Percentiles rank a stretch among this genome's conserved stretches.
These are phyloP conservation scores for Autographa gamma DNA, from an alignment of 2,888 invertebrate genomes.

Conservation along the genomic window DNA sequence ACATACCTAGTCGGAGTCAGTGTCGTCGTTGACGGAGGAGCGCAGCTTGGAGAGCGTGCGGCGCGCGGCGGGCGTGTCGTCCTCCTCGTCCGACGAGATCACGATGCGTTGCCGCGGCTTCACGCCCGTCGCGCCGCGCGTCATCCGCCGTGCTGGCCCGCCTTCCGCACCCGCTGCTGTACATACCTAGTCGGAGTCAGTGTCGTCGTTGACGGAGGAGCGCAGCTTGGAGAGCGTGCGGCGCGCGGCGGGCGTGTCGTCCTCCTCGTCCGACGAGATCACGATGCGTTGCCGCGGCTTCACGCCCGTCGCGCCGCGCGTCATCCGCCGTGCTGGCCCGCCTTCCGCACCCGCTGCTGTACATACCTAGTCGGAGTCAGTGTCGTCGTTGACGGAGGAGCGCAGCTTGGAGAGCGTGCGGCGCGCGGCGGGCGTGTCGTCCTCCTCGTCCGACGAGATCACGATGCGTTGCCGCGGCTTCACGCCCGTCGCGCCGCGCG, in stretches of 20 bases:
- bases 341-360: no score
- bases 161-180: constrained; percentile 84
- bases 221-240: constrained; percentile 84
- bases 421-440: constrained; percentile 20
- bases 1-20: constrained; percentile 76
- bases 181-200: constrained; percentile 17
- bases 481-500: no score
- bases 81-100: constrained; percentile 87
- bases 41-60: constrained; percentile 85
- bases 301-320: no score
- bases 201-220: constrained; percentile 41
- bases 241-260: constrained; percentile 83
- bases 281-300: no score
- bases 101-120: no score
- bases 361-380: constrained; percentile 39
- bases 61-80: constrained; percentile 84
- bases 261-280: constrained; percentile 80
- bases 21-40: constrained; percentile 81
- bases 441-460: constrained; percentile 9
- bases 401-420: constrained; percentile 21
- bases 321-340: no score
- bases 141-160: no score
- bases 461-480: no score
- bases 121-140: no score
- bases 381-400: constrained; percentile 15